Evolutionary conservation across 2,888 invertebrate genomes (phyloP), one percentile per base, ranked within the genome.

Genomic region (Boloria euphrosyne): DNA sequence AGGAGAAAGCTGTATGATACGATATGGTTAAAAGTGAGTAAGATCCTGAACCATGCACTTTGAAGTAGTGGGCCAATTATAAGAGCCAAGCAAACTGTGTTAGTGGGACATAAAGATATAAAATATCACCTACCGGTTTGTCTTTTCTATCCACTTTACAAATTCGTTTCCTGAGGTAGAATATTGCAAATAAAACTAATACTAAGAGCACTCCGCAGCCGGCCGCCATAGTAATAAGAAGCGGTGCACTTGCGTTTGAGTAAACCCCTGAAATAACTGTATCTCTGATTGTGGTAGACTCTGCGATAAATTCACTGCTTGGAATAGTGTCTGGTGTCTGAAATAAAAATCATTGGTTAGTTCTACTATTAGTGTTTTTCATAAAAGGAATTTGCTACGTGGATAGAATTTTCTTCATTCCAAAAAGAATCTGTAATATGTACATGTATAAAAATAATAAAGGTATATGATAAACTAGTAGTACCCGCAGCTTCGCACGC

Each of bases 141-240:
- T 86, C 78, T 83, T 91, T 92, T 49, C 89, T 87, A 67, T 89
- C 84, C 13, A 86, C 83, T n/a, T 81, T 82, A 62, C 88, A 83
- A 53, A 85, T 84, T 13, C 87, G 78, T 77, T 81, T 85, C 68
- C 82, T 86, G 65, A 90, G 75, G 76, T 86, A 90, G 75, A 85
- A 81, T 55, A 87, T 73, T 49, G 85, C 73, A 38, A 86, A 69
- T 55, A 78, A 65, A 18, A 82, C 69, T 16, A 89, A 64, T 67
- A 90, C 72, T 53, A 90, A 73, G 5, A 88, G 70, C 18, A 81
- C 64, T 4, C 84, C 81, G 14, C 84, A 84, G 5, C 87, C 87
- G 14, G 71, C 65, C n/a, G 74, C 72, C 58, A 74, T 69, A 27
- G 73, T 68, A n/a, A 74, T 66, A 4, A 76, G 71, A 5, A 86